phyloP scores from a whole-genome alignment of 2,113 vertebrate genomes.

The Gopherus flavomarginatus region DNA sequence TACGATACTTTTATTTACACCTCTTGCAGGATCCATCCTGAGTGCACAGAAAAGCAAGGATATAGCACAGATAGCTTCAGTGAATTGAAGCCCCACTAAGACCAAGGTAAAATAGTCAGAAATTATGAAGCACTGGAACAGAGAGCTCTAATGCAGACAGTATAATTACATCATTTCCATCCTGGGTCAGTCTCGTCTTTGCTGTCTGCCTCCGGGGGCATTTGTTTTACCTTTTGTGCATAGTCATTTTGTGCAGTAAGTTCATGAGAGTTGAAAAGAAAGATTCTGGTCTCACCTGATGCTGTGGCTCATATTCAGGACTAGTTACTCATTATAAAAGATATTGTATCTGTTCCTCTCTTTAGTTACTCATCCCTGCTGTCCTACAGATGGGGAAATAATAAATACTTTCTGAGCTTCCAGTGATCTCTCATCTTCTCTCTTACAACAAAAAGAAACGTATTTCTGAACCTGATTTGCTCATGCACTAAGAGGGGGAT shows the following conservation, averaged over 20 bases:
- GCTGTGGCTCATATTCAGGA: background rate
- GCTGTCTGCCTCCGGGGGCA: background rate
- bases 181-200: background rate
- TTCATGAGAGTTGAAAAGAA: background rate
- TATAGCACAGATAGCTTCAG: background rate
- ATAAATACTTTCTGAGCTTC: slow-evolving; percentile 17
- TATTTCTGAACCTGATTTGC: background rate
- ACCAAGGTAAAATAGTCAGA: background rate
- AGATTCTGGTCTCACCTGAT: background rate
- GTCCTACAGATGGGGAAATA: background rate
- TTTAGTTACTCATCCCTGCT: background rate
- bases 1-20: background rate
- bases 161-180: background rate
- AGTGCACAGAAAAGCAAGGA: background rate
- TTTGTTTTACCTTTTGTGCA: slow-evolving; percentile 17
- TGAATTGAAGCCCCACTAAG: background rate
- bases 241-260: background rate
- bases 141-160: background rate
- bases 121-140: background rate
- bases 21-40: background rate
- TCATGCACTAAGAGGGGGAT: background rate
- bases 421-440: background rate
- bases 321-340: slow-evolving; percentile 36
- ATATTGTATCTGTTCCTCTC: background rate
- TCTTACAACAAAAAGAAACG: background rate